Percentiles rank a stretch among this genome's conserved stretches.
phyloP scores from a whole-genome alignment of 2,113 vertebrate species.

The Tupaia tana region DNA sequence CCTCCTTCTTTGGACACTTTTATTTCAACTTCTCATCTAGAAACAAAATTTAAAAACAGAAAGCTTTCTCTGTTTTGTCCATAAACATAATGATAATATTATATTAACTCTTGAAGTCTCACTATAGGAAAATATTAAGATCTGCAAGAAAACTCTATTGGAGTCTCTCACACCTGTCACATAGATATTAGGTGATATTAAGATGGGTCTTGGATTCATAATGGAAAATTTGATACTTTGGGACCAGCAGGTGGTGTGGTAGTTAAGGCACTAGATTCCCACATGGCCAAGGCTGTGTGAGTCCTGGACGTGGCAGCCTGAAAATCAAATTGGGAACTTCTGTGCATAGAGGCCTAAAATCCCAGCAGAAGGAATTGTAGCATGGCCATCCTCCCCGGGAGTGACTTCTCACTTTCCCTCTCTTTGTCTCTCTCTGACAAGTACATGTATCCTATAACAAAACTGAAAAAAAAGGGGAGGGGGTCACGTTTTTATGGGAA shows the following conservation, averaged over 20 bases:
- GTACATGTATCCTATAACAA: too few relatives aligned
- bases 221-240: too few relatives aligned
- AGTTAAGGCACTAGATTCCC: too few relatives aligned
- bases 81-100: neutral
- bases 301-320: too few relatives aligned
- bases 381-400: too few relatives aligned
- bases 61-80: neutral
- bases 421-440: too few relatives aligned
- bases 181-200: neutral
- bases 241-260: too few relatives aligned
- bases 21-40: constrained; percentile 6
- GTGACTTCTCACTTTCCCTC: too few relatives aligned
- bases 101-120: neutral
- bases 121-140: neutral
- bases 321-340: too few relatives aligned
- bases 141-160: neutral
- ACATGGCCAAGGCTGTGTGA: too few relatives aligned
- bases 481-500: neutral
- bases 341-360: too few relatives aligned
- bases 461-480: neutral
- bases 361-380: too few relatives aligned
- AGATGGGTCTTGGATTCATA: neutral
- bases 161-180: fast-evolving
- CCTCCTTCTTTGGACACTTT: neutral
- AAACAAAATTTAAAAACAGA: constrained; percentile 40